phyloP scores from a whole-genome alignment of 2,797 vertebrate species.

The Taeniopygia guttata region DNA sequence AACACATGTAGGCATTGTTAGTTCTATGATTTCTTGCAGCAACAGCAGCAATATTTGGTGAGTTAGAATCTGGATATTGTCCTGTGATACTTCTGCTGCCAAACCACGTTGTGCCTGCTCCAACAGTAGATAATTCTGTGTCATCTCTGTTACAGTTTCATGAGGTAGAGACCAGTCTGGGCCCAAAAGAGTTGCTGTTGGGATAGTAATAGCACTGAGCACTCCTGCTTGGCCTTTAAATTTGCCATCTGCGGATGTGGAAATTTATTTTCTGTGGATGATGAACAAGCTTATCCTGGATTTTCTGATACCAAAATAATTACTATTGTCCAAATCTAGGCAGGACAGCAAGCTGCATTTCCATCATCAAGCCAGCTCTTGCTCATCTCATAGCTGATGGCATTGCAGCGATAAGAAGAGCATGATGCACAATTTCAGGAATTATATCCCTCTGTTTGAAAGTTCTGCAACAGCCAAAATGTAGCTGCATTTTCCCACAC shows the following conservation, averaged over 20 bases:
- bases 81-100: background rate
- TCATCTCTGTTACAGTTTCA: background rate
- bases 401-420: background rate
- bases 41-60: background rate
- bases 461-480: background rate
- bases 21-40: background rate
- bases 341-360: background rate
- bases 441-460: rapidly evolving
- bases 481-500: background rate
- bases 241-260: background rate
- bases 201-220: background rate
- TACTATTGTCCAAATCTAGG: background rate
- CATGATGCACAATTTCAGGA: background rate
- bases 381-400: background rate
- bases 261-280: no score
- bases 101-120: background rate
- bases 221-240: background rate
- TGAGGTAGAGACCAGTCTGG: background rate
- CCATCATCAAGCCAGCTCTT: background rate
- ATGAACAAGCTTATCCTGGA: background rate
- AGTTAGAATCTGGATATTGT: background rate
- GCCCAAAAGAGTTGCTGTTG: background rate
- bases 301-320: background rate
- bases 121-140: background rate
- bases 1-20: background rate